Evolutionary conservation across 2,113 vertebrate genomes (phyloP), one percentile per base, ranked within the genome.

Genomic region (Rhabdomys dilectus): DNA sequence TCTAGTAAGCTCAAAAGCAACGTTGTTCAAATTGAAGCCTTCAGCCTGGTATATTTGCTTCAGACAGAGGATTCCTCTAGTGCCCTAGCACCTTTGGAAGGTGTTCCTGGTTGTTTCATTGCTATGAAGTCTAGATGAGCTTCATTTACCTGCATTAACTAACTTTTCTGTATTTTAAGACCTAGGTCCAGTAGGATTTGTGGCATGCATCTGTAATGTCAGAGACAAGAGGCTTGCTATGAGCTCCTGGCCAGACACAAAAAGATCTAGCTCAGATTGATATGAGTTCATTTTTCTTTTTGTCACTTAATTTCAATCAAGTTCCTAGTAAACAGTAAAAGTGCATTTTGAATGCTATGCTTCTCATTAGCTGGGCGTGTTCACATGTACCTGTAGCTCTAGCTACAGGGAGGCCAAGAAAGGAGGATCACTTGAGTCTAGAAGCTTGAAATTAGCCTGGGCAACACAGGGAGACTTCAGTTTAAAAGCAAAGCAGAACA

Each of bases 251-350:
- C 16, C 58, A 66, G 82, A 42, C 15, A 45, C 36, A 66, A 21
- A 86, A 91, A 95, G 26, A 58, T n/a, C 89, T 91, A 81, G n/a
- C 36, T 68, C 82, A 94, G 85, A 87, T 96, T 51, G 78, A 36
- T 64, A 9, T 31, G 15, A 88, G 82, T 89, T 95, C 36, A 73
- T 7, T 66, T 86, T 91, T 58, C 4, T 3, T 85, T 45, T 89
- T 75, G 58, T 48, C 58, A 92, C 87, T 26, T 34, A 88, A 87
- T 88, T 78, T 86, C 78, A 86, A 80, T 86, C 84, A 89, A 89
- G 62, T 73, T 48, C 97, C 45, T 97, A 97, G 93, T 84, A 60
- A 95, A 22, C 89, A 97, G 91, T 64, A 85, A 95, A 98, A 89
- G 77, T n/a, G 89, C 88, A 62, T 70, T 92, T 89, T 42, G 60